phyloP scores from a whole-genome alignment of 2,797 vertebrate genomes.

The Echeneis naucrates region DNA sequence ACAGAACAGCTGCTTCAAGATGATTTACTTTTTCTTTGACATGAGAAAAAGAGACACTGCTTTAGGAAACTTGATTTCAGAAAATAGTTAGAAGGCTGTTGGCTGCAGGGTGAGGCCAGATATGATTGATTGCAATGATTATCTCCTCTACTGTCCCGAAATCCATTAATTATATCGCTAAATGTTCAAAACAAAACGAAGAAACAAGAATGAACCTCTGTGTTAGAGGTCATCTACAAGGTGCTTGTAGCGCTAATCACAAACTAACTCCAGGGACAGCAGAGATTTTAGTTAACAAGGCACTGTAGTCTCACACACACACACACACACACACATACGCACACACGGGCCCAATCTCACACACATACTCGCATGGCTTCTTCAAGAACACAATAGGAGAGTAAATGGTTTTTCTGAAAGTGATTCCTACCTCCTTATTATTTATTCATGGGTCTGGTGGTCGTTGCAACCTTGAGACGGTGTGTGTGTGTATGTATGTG shows the following conservation, averaged over 20 bases:
- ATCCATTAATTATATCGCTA: slow-evolving; percentile 2
- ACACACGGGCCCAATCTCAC: slow-evolving; percentile 14
- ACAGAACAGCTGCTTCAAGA: neutral
- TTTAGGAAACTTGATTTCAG: neutral
- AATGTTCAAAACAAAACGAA: slow-evolving; percentile 30
- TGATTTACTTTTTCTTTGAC: neutral
- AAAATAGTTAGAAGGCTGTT: neutral
- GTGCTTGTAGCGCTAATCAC: slow-evolving; percentile 57
- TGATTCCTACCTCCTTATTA: slow-evolving; percentile 85
- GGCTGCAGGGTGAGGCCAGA: slow-evolving; percentile 7
- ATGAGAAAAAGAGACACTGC: neutral
- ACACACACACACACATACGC: slow-evolving; percentile 15
- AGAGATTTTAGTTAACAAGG: slow-evolving; percentile 77
- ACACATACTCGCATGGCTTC: slow-evolving; percentile 59
- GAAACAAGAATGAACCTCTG: neutral
- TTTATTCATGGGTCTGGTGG: slow-evolving; percentile 88
- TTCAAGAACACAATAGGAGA: slow-evolving; percentile 84
- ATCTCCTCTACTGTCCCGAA: slow-evolving; percentile 8
- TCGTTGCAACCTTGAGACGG: slow-evolving; percentile 86
- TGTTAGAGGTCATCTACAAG: slow-evolving; percentile 66
- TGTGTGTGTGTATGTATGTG: slow-evolving; percentile 32
- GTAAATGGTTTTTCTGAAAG: slow-evolving; percentile 88
- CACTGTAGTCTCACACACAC: slow-evolving; percentile 61
- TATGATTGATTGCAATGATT: slow-evolving; percentile 8
- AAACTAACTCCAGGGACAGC: slow-evolving; percentile 68